A percentile compares a stretch with the other conserved stretches of the same genome.
Conservation (phyloP, 64 coral and sea anemone species). For the Platygyra sinensis region DNA sequence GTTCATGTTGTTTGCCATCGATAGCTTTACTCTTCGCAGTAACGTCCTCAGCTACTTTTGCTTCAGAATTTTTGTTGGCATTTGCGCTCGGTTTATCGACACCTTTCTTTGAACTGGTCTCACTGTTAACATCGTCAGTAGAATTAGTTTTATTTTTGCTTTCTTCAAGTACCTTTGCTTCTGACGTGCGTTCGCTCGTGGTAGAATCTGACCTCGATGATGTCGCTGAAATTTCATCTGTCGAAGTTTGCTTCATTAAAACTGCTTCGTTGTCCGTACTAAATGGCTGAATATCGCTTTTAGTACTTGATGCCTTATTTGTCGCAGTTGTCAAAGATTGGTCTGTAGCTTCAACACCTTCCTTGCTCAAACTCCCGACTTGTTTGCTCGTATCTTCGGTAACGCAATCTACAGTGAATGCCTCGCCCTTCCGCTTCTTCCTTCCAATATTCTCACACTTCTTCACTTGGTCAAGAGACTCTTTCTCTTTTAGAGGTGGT, state of each 20-base stretch:
- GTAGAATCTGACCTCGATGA: neutral
- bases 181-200: neutral
- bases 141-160: neutral
- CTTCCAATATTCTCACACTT: neutral
- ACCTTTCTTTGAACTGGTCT: neutral
- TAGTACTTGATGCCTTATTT: neutral
- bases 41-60: neutral
- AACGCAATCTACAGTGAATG: neutral
- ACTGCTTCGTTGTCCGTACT: neutral
- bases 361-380: neutral
- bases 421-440: constrained; percentile 29
- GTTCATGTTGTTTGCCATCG: neutral
- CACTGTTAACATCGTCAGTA: neutral
- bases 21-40: neutral
- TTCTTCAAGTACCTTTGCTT: neutral
- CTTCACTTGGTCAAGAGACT: neutral
- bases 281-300: neutral
- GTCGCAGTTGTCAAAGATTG: neutral
- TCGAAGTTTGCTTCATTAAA: constrained; percentile 1
- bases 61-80: neutral
- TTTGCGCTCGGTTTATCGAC: neutral
- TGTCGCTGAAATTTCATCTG: neutral
- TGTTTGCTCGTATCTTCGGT: neutral
- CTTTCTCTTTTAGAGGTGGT: constrained; percentile 3
- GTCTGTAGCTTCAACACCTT: neutral